Conservation (phyloP, 1,140 invertebrate genomes). For the Drosophila subpulchrella region DNA sequence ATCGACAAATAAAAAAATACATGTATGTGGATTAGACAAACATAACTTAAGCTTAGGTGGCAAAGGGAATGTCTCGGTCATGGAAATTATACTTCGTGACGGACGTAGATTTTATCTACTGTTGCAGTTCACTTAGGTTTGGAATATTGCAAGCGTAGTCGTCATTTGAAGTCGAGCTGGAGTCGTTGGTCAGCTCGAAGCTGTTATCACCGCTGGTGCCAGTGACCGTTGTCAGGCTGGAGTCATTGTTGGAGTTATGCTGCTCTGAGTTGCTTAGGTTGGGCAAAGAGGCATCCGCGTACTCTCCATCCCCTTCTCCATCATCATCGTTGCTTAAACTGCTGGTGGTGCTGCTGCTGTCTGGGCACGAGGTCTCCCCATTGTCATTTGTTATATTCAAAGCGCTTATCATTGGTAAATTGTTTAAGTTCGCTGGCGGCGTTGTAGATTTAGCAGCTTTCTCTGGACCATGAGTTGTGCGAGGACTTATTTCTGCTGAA, state of each 20-base stretch:
- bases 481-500: conserved; percentile 29
- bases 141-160: conserved; percentile 72
- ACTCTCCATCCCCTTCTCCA: conserved; percentile 45
- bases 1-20: conserved; percentile 24
- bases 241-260: conserved; percentile 77
- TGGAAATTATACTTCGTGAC: conserved; percentile 41
- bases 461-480: conserved; percentile 6
- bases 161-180: conserved; percentile 77
- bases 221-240: conserved; percentile 78
- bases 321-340: conserved; percentile 62
- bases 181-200: conserved; percentile 80
- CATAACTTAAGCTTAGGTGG: conserved; percentile 31
- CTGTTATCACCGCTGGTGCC: conserved; percentile 82
- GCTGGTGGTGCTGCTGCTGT: conserved; percentile 54
- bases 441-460: conserved; percentile 8
- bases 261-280: conserved; percentile 74
- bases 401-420: conserved; percentile 75
- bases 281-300: conserved; percentile 61
- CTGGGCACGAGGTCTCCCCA: conserved; percentile 1
- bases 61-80: conserved; percentile 57
- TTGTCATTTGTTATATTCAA: conserved; percentile 66
- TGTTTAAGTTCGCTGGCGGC: conserved; percentile 20
- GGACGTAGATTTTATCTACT: conserved; percentile 24
- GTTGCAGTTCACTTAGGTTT: conserved; percentile 64
- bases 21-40: conserved; percentile 31